Evolutionary conservation across 2,113 vertebrate species (phyloP).

Genomic region (Diglossa brunneiventris): DNA sequence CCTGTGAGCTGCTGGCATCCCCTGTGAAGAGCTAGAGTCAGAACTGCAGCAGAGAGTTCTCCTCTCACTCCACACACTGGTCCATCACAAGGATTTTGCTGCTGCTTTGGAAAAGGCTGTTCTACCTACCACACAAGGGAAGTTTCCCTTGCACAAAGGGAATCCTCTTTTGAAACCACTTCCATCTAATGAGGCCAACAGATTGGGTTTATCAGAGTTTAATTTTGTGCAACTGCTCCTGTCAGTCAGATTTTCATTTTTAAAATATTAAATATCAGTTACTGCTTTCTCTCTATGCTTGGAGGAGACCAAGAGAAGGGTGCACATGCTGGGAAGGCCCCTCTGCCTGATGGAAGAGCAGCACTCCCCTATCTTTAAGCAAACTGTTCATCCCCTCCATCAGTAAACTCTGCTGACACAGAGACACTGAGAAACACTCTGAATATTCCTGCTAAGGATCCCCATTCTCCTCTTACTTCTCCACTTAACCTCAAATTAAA

Average conservation of each 20-base stretch:
- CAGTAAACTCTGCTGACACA: background rate
- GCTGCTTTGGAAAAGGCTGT: background rate
- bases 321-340: background rate
- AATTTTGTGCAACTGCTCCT: background rate
- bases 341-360: background rate
- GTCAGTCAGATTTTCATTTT: background rate
- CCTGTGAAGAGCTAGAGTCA: background rate
- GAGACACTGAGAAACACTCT: background rate
- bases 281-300: background rate
- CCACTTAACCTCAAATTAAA: background rate
- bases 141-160: background rate
- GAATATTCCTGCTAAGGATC: background rate
- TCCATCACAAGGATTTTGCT: accelerated
- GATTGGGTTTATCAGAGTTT: background rate
- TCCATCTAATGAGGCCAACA: background rate
- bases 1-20: background rate
- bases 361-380: background rate
- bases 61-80: background rate
- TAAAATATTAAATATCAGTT: background rate
- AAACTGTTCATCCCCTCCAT: background rate
- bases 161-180: background rate
- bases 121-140: background rate
- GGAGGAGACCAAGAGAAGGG: background rate
- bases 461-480: background rate
- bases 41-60: background rate